A percentile compares a stretch with the other conserved stretches of the same genome.
phyloP scores from a whole-genome alignment of 2,797 vertebrate species.

The Crenichthys baileyi region DNA sequence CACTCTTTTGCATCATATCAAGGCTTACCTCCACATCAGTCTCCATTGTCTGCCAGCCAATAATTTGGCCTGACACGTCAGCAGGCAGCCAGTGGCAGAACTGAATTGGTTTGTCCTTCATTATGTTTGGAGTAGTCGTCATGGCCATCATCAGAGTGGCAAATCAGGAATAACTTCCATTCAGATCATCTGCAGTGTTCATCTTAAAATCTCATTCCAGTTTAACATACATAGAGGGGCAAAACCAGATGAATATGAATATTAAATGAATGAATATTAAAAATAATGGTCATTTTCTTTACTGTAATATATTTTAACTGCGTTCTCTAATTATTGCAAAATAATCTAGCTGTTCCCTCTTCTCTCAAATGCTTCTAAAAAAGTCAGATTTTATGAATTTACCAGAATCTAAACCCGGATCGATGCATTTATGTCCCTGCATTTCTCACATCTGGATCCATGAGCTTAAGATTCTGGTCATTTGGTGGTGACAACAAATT shows the following conservation, averaged over 20 bases:
- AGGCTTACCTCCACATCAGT: conserved; percentile 6
- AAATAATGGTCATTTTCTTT: background rate
- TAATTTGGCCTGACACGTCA: conserved; percentile 21
- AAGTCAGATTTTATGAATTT: background rate
- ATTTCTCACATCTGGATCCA: background rate
- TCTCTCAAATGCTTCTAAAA: background rate
- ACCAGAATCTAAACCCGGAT: background rate
- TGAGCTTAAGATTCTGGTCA: background rate
- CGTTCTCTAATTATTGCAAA: background rate
- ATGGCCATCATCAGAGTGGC: conserved; percentile 15
- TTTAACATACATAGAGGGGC: accelerated
- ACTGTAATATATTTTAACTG: background rate
- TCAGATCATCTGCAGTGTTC: conserved; percentile 8
- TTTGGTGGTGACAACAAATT: background rate
- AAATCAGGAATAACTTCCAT: conserved; percentile 24
- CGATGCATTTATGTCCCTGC: background rate
- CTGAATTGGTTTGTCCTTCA: conserved; percentile 40
- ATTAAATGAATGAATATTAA: background rate
- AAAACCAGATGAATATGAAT: background rate
- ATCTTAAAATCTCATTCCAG: background rate
- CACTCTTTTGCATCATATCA: conserved; percentile 60
- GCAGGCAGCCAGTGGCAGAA: conserved; percentile 33
- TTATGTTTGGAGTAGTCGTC: conserved; percentile 33
- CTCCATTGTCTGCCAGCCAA: conserved; percentile 37
- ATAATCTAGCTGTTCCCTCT: background rate